Evolutionary conservation across 2,888 invertebrate genomes (phyloP).

Genomic region (Phoenoteleia sp.): DNA sequence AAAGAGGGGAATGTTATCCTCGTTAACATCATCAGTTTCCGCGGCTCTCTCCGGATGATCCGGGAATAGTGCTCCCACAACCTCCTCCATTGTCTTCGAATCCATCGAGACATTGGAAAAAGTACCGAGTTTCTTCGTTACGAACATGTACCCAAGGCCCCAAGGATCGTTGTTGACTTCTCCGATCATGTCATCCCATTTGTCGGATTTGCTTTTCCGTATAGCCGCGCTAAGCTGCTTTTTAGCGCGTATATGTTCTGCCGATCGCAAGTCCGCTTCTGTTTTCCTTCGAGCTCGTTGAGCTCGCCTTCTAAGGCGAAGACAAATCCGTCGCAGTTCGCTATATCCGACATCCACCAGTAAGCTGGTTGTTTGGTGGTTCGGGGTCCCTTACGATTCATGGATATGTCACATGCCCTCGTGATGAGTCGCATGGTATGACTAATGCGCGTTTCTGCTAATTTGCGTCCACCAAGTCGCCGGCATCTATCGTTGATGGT

Average conservation of each 20-base stretch:
- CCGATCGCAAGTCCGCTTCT: neutral
- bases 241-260: neutral
- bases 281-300: neutral
- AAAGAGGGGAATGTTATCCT: no score
- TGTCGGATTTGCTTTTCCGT: neutral
- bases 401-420: conserved; percentile 52
- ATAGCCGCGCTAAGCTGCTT: neutral
- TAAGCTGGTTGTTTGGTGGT: neutral
- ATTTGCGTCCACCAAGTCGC: neutral
- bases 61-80: neutral
- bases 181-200: neutral
- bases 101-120: no score
- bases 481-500: neutral
- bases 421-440: conserved; percentile 23
- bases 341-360: conserved; percentile 73
- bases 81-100: neutral
- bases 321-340: neutral
- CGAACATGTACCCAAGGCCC: no score
- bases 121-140: neutral
- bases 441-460: neutral
- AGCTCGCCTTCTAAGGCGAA: neutral
- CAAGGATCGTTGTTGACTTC: conserved; percentile 13
- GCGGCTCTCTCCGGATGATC: neutral
- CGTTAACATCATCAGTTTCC: no score
- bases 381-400: conserved; percentile 42